A percentile compares a stretch with the other conserved stretches of the same genome.
Conservation (phyloP, 2,797 vertebrate genomes). For the Diplodus sargus region DNA sequence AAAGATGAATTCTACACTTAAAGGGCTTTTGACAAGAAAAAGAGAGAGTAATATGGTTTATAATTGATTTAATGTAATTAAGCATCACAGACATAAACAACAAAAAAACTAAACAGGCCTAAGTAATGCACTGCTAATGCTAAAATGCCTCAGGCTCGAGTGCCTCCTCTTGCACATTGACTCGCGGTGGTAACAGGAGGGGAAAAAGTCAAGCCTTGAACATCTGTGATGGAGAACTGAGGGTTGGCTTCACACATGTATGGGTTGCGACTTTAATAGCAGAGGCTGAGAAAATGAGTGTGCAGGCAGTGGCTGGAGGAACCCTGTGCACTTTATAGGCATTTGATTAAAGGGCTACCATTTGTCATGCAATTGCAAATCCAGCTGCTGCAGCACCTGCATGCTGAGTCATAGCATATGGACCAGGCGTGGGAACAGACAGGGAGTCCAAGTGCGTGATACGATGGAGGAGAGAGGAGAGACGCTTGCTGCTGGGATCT, state of each 20-base stretch:
- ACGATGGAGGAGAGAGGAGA: constrained; percentile 43
- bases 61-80: constrained; percentile 78
- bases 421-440: constrained; percentile 29
- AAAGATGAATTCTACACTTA: constrained; percentile 37
- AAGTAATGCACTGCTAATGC: constrained; percentile 55
- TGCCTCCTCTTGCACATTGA: constrained; percentile 41
- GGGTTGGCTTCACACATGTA: background rate
- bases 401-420: constrained; percentile 57
- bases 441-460: constrained; percentile 32
- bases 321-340: constrained; percentile 9
- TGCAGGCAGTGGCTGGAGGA: constrained; percentile 3
- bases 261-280: constrained; percentile 1
- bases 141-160: constrained; percentile 49
- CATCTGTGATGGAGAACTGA: constrained; percentile 5
- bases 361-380: constrained; percentile 46
- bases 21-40: constrained; percentile 65
- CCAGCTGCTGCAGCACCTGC: constrained; percentile 48
- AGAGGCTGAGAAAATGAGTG: background rate
- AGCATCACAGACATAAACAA: constrained; percentile 74
- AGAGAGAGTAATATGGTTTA: constrained; percentile 65
- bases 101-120: constrained; percentile 51
- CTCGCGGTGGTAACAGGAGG: background rate
- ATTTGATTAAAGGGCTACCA: constrained; percentile 47
- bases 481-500: constrained; percentile 66
- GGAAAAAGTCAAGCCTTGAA: background rate